Evolutionary conservation across 2,888 invertebrate species (phyloP), one percentile per base, ranked within the genome.

Genomic region (Tenthredo amoena): DNA sequence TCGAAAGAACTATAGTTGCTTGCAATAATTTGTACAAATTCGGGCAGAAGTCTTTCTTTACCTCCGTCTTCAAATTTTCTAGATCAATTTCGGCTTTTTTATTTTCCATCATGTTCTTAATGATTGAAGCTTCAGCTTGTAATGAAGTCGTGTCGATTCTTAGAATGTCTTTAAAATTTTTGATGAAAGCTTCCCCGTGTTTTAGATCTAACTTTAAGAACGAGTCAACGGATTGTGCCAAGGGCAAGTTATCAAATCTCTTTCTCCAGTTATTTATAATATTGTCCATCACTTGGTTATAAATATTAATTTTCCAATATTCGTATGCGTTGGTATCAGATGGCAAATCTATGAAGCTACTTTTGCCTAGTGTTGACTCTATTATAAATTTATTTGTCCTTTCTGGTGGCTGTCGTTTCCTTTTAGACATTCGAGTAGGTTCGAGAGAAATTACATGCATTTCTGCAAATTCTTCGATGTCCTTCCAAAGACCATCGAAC

Each of bases 231-330:
- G 37, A 31, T 40, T 21, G 74, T 18, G 40, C 40, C 12, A 74
- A 34, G n/a, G 74, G 74, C 15, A 74, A 21, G n/a, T 43, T 74
- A 10, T 74, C 74, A 74, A 74, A 43, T 43, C 74, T 9, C n/a
- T 74, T 37, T n/a, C 43, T 74, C 43, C 15, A n/a, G 15, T 74
- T 74, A 40, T 3, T 21, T 40, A 43, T 3, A n/a, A 74, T 40
- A 74, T 74, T 74, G 34, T 74, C 74, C 18, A 74, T 40, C 1
- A 37, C 40, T 34, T 37, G 74, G 21, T 74, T n/a, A 40, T 74
- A 74, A 40, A 74, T 74, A 18, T 74, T 43, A n/a, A 74, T 74
- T 40, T 74, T 40, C 74, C 74, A 74, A 40, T 74, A 74, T 74
- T 40, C 74, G 18, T n/a, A 18, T 37, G 37, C 40, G 37, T 43